phyloP scores from a whole-genome alignment of 1,140 invertebrate species.

The Pinna nobilis region DNA sequence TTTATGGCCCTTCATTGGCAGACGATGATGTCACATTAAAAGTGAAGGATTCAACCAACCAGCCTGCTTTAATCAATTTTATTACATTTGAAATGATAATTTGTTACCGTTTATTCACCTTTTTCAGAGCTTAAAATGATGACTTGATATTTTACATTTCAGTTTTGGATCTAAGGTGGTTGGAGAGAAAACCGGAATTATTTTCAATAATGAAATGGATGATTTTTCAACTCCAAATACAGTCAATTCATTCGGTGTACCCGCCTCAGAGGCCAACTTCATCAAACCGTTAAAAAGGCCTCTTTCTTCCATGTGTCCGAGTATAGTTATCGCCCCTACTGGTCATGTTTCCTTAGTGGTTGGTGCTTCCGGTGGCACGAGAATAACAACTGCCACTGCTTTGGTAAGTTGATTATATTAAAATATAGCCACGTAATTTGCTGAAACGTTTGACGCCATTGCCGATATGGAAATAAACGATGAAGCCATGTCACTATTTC shows the following conservation, averaged over 20 bases:
- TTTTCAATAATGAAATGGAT: conserved; percentile 96
- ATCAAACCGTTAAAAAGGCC: conserved; percentile 89
- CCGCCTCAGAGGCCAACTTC: conserved; percentile 81
- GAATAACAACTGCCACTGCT: conserved; percentile 89
- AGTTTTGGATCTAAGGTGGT: conserved; percentile 76
- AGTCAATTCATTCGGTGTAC: conserved; percentile 85
- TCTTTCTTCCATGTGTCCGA: conserved; percentile 93
- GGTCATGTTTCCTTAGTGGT: conserved; percentile 83
- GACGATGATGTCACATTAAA: too few species aligned
- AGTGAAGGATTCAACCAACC: too few species aligned
- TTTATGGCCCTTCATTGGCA: too few species aligned
- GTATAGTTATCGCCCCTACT: conserved; percentile 84
- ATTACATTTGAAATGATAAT: too few species aligned
- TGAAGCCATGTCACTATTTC: too few species aligned
- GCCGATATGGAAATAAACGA: too few species aligned
- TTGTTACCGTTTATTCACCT: too few species aligned
- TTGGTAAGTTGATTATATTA: conserved; percentile 78
- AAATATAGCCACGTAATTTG: too few species aligned
- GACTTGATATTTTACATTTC: conserved; percentile 18
- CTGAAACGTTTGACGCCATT: too few species aligned
- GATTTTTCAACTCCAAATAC: conserved; percentile 90
- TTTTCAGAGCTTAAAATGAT: too few species aligned
- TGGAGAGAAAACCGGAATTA: conserved; percentile 87
- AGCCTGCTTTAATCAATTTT: too few species aligned
- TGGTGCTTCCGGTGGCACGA: conserved; percentile 94